Percentiles rank a stretch among this genome's conserved stretches.
Conservation (phyloP, 2,113 vertebrate genomes). For the Eurystomus gularis region DNA sequence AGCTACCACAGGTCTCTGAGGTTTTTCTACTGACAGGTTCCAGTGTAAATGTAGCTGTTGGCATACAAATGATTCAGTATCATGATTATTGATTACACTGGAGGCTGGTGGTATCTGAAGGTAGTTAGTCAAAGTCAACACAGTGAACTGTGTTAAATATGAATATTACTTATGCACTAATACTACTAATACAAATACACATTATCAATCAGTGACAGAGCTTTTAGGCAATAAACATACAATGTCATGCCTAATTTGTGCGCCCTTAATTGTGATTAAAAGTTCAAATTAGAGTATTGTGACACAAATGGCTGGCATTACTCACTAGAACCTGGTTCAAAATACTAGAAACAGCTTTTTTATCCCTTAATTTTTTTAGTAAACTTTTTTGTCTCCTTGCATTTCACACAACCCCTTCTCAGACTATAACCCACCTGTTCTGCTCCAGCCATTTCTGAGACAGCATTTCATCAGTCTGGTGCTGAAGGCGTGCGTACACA, state of each 20-base stretch:
- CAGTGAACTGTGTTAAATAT: slow-evolving; percentile 43
- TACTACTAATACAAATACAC: slow-evolving; percentile 60
- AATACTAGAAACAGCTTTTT: background rate
- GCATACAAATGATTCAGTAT: slow-evolving; percentile 57
- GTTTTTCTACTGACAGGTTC: slow-evolving; percentile 38
- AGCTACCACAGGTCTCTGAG: slow-evolving; percentile 37
- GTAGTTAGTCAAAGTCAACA: slow-evolving; percentile 70
- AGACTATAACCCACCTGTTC: background rate
- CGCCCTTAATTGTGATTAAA: slow-evolving; percentile 62
- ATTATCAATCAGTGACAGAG: slow-evolving; percentile 61
- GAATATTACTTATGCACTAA: slow-evolving; percentile 59
- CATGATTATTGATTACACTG: slow-evolving; percentile 61
- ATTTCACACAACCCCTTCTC: background rate
- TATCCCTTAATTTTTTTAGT: background rate
- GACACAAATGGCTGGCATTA: slow-evolving; percentile 40
- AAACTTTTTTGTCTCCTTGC: background rate
- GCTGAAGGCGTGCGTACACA: background rate
- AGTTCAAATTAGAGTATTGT: slow-evolving; percentile 33
- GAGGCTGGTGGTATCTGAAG: slow-evolving; percentile 59
- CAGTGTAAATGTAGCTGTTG: slow-evolving; percentile 35
- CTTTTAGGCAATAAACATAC: slow-evolving; percentile 32
- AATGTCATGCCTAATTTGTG: slow-evolving; percentile 57
- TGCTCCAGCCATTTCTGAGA: background rate
- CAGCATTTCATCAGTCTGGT: background rate
- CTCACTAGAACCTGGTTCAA: background rate